phyloP scores from a whole-genome alignment of 1,140 invertebrate species.

The Drosophila persimilis region DNA sequence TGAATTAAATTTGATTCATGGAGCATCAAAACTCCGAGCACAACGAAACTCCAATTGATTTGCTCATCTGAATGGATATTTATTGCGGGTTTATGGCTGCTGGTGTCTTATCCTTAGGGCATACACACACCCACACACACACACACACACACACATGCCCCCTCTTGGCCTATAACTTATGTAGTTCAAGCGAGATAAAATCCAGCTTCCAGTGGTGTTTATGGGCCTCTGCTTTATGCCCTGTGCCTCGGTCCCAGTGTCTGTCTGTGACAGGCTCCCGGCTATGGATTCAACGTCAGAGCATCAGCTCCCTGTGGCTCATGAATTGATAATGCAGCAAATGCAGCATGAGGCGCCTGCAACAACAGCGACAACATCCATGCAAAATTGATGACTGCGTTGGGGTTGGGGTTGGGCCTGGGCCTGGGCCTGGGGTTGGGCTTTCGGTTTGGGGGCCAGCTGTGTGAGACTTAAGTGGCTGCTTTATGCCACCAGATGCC shows the following conservation, averaged over 20 bases:
- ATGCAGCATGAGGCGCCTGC: conserved; percentile 55
- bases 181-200: conserved; percentile 57
- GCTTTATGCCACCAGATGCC: conserved; percentile 32
- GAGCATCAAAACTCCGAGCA: conserved; percentile 24
- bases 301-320: conserved; percentile 30
- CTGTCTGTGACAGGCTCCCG: too few species aligned
- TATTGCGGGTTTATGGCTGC: conserved; percentile 42
- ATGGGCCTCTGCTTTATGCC: conserved; percentile 54
- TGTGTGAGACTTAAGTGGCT: conserved; percentile 33
- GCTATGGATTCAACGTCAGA: not conserved
- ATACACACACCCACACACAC: too few species aligned
- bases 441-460: not conserved
- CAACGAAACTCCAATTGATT: conserved; percentile 33
- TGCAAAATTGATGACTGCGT: conserved; percentile 65
- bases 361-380: conserved; percentile 51
- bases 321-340: conserved; percentile 78
- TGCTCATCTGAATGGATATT: conserved; percentile 33
- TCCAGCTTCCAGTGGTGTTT: conserved; percentile 61
- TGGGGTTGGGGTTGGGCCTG: conserved; percentile 7
- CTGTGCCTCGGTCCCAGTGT: not conserved
- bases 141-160: conserved; percentile 3
- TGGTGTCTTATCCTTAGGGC: not conserved
- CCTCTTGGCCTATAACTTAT: conserved; percentile 52
- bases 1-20: conserved; percentile 11
- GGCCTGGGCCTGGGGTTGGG: too few species aligned